Base-by-base conservation (phyloP, 1,140 invertebrate species). In the Musca vetustissima region DNA sequence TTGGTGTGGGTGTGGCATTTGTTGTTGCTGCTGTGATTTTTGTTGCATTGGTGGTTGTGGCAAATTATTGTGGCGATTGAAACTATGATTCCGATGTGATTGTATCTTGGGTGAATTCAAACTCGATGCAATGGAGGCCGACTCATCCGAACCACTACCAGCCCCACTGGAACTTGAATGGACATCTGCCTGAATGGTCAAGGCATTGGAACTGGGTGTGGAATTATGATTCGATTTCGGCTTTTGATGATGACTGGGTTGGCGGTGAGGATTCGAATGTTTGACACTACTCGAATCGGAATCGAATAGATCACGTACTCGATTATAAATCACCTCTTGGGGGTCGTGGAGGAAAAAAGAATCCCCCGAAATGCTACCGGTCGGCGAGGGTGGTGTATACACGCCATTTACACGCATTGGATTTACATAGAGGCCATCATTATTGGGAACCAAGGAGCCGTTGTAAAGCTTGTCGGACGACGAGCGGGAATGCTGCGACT, bases 261-360 rank as follows among this genome's bases (percentile, higher is more conserved):
- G 57, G 2, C 25, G 48, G 49, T 68, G 57, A 14, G 32, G 67
- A 19, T 57, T 59, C 11, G 36, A 50, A 13, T 78, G 75, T 69
- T 76, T 79, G 36, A 75, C 71, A 73, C 79, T 81, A 57, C 79
- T 80, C 66, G 79, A 81, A 53, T 82, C 80, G 2, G 80, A 77
- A 72, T 89, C 88, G 79, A 95, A 95, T 48, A 95, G 83, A 75
- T 93, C 91, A 48, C 92, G 89, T 61, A 93, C 90, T 52, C 91
- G 85, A 73, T 91, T 91, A 76, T 92, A 92, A 6, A 89, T 87
- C 48, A 92, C 85, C 70, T 93, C 89, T 81, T 87, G 89, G 25
- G 88, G 92, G 76, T 91, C 90, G 82, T 95, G 93, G 36, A 95
- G 84, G 74, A 93, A 95, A 83, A 94, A 95, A 8, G 93, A 91